Base-by-base conservation (phyloP, 2,888 invertebrate species). In the Thereva nobilitata region DNA sequence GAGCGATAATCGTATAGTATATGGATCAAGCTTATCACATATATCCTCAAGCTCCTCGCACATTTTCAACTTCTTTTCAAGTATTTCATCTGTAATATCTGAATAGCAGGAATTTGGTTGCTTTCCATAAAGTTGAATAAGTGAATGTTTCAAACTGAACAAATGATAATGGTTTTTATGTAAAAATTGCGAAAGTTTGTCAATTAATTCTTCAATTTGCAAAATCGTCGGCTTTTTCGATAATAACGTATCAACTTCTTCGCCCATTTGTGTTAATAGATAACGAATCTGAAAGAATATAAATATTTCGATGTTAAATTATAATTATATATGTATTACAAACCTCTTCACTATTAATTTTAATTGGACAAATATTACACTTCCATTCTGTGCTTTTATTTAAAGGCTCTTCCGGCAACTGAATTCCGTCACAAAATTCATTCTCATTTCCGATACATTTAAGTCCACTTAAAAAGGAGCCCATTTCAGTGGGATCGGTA, bases 161-260 rank as follows among this genome's bases (percentile, higher is more conserved):
- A 91, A 84, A 73, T 92, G 91, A 77, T 92, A 94, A 80, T 94
- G 94, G 76, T 92, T 88, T 0, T 90, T 89, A 80, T 94, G 93
- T 66, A 94, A 81, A 72, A 93, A 89, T 69, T 86, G 87, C 2
- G 88, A 85, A 61, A 93, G 80, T 72, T 91, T 89, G 55, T 85
- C 85, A 6, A 91, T 75, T 3, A 92, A 78, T 66, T 85, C 83
- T 73, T 90, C 88, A 68, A 90, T 78, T 70, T 84, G 85, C 8
- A 84, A 82, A 7, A 85, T 83, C 0, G 76, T 74, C 1, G 87
- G 87, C 73, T 85, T 87, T 7, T 73, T 74, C 0, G 74, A 71
- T 44, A 88, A 83, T 0, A 87, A 82, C 6, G 82, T 81, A 65
- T 92, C 91, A 0, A 92, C 90, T 76, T 92, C 90, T 70, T 90